Base-by-base conservation (phyloP, 92 coral and sea anemone genomes). In the Palythoa heliodiscus region DNA sequence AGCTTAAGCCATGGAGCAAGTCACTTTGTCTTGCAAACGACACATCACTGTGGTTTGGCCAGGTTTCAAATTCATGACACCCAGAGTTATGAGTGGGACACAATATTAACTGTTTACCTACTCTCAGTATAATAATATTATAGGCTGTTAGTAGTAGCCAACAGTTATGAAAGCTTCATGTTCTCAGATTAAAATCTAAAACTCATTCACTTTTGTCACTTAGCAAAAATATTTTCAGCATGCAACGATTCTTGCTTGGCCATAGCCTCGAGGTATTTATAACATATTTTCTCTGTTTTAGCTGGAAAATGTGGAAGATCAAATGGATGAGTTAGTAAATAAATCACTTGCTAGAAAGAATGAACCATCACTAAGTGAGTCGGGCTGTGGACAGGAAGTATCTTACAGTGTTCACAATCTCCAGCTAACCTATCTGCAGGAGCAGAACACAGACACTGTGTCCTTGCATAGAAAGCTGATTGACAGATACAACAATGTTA, bases 221-320 rank as follows among this genome's bases (percentile, higher is more conserved):
- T 29, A 1, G 35, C 35, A 29, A 29, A 29, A 29, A 29, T 29
- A 29, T 1, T 29, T 29, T 29, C 35, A 29, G 1, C 35, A 29
- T 29, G 35, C 50, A 43, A 3, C 4, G 50, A 43, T 43, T 43
- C 9, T 43, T n/a, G 11, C 11, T 10, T 2, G 14, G 7, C 64
- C 64, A 16, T 6, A 3, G 16, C 64, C 7, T 15, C 16, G 3
- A 58, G n/a, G 6, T 11, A 14, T 15, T 16, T 15, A 63, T 19
- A 3, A 63, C 6, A 13, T 40, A 24, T 35, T 7, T 14, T 20
- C 64, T 2, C 47, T 11, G 15, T 75, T 73, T 57, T 38, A 96
- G 99, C 79, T 92, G 82, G 98, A 94, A 82, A 97, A 91, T 50
- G 98, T 96, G 11, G 99, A 96, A 83, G 99, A 96, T 85, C 76